These are phyloP conservation scores for Chrysolina oricalcia DNA, from an alignment of 2,888 invertebrate genomes.

Conservation along the genomic window DNA sequence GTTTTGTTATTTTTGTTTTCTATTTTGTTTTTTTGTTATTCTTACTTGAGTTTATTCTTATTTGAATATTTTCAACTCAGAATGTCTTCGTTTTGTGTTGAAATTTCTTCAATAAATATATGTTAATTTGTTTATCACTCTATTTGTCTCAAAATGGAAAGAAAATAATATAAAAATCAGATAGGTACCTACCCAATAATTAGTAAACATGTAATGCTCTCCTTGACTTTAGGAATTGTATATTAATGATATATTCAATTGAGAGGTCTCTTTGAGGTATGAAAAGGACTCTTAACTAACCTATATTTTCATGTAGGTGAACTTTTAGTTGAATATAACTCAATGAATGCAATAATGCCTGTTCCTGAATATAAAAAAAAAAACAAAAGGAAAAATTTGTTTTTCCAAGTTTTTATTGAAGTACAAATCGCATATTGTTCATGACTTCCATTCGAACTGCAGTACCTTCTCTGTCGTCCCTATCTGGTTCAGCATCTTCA, in stretches of 20 bases:
- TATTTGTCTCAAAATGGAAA: background rate
- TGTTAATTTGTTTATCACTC: constrained; percentile 10
- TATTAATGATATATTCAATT: no score
- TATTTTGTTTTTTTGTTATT: constrained; percentile 5
- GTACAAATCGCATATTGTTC: constrained; percentile 35
- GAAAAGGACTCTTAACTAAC: background rate
- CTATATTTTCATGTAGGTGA: background rate
- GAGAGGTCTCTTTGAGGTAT: background rate
- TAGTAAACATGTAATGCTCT: no score
- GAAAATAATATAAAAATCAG: constrained; percentile 20
- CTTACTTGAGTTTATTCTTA: background rate
- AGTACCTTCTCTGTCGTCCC: constrained; percentile 31
- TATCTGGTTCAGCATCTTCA: constrained; percentile 30
- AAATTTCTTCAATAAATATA: constrained; percentile 10
- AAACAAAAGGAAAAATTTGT: constrained; percentile 13
- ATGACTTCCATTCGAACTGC: constrained; percentile 33
- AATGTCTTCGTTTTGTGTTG: constrained; percentile 2
- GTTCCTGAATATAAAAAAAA: constrained; percentile 5
- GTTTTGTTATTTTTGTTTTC: constrained; percentile 10
- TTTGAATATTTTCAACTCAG: constrained; percentile 18
- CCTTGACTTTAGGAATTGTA: no score
- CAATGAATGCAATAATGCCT: constrained; percentile 9
- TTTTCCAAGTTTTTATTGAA: constrained; percentile 29
- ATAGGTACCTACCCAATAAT: background rate
- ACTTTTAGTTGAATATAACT: background rate